A percentile compares a stretch with the other conserved stretches of the same genome.
Evolutionary conservation across 2,888 invertebrate genomes (phyloP).

Genomic region (Anthophora plumipes): DNA sequence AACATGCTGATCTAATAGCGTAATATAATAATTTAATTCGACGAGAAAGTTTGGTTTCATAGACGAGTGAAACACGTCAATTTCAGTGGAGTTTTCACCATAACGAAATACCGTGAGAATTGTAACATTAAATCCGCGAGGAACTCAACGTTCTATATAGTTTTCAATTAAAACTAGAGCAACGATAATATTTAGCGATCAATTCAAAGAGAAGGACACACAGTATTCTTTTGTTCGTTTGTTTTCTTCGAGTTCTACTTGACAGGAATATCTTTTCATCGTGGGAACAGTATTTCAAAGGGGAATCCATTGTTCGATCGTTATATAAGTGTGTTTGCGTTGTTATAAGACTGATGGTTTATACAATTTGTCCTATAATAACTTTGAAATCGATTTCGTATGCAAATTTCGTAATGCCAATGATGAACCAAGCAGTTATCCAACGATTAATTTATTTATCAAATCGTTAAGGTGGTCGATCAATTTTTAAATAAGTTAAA

Average conservation of each 20-base stretch:
- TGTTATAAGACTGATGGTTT: slow-evolving; percentile 63
- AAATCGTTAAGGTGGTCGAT: slow-evolving; percentile 21
- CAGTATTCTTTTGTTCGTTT: neutral
- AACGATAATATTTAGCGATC: slow-evolving; percentile 45
- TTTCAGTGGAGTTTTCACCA: neutral
- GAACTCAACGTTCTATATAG: slow-evolving; percentile 32
- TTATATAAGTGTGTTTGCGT: slow-evolving; percentile 50
- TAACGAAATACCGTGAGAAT: neutral
- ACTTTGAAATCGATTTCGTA: slow-evolving; percentile 20
- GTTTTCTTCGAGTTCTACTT: slow-evolving; percentile 3
- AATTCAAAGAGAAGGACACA: slow-evolving; percentile 36
- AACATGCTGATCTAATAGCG: slow-evolving; percentile 9
- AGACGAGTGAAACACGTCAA: slow-evolving; percentile 7
- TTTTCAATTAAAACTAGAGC: slow-evolving; percentile 26
- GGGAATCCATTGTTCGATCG: slow-evolving; percentile 30
- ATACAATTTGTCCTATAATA: slow-evolving; percentile 42
- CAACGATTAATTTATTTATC: slow-evolving; percentile 52
- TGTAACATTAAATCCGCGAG: slow-evolving; percentile 17
- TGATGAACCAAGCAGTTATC: slow-evolving; percentile 11
- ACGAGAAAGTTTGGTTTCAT: neutral
- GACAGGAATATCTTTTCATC: slow-evolving; percentile 18
- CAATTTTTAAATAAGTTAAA: neutral
- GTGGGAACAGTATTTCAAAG: slow-evolving; percentile 44
- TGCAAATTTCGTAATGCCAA: slow-evolving; percentile 16
- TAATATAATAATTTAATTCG: slow-evolving; percentile 13